A percentile compares a stretch with the other conserved stretches of the same genome.
phyloP scores from a whole-genome alignment of 2,888 invertebrate genomes.

The Eupithecia centaureata region DNA sequence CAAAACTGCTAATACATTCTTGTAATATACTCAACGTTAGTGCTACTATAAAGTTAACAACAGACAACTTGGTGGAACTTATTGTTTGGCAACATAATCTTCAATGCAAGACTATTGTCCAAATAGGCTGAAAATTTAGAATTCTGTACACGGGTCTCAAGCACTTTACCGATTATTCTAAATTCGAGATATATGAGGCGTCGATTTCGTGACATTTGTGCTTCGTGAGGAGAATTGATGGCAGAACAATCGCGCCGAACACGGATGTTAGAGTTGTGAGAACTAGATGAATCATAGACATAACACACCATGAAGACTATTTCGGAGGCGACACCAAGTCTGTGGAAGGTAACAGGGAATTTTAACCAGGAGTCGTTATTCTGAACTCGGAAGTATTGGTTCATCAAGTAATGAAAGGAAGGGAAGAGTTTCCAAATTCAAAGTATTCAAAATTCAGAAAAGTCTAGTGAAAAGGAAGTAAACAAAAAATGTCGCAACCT shows the following conservation, averaged over 20 bases:
- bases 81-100: neutral
- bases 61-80: neutral
- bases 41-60: neutral
- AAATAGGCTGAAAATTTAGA: constrained; percentile 47
- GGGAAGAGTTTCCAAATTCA: too few relatives aligned
- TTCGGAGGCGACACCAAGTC: constrained; percentile 9
- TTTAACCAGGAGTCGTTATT: neutral
- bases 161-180: constrained; percentile 68
- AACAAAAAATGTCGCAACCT: neutral
- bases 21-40: neutral
- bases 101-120: neutral
- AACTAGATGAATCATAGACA: constrained; percentile 26
- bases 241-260: constrained; percentile 60
- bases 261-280: constrained; percentile 55
- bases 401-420: neutral
- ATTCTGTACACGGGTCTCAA: constrained; percentile 57
- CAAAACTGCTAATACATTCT: neutral
- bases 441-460: neutral
- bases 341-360: constrained; percentile 1
- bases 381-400: neutral
- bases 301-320: neutral
- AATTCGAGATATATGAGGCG: constrained; percentile 74
- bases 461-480: neutral
- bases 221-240: constrained; percentile 66
- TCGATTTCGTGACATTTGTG: constrained; percentile 67